phyloP scores from a whole-genome alignment of 1,140 invertebrate genomes.

The Prorops nasuta region DNA sequence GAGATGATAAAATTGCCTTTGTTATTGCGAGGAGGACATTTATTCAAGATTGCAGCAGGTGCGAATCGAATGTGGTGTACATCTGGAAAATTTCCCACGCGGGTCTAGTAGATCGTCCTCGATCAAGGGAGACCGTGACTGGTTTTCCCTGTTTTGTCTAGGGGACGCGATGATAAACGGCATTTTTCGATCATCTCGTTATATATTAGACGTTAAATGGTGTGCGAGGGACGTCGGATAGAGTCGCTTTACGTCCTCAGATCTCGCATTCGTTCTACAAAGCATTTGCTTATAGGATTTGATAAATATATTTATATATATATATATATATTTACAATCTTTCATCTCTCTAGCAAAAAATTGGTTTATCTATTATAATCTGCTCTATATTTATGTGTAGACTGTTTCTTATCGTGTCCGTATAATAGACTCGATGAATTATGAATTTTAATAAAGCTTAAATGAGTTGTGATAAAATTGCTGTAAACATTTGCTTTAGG shows the following conservation, averaged over 20 bases:
- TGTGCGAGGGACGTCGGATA: conserved; percentile 23
- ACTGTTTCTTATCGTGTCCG: no score
- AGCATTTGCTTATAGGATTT: not conserved
- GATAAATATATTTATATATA: not conserved
- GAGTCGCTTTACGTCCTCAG: not conserved
- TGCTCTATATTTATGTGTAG: no score
- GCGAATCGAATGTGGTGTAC: no score
- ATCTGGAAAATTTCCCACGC: no score
- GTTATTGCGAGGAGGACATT: no score
- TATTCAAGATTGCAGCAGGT: no score
- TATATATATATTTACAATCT: no score
- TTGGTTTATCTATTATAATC: not conserved
- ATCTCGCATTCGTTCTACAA: not conserved
- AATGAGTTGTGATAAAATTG: not conserved
- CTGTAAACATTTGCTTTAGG: not conserved
- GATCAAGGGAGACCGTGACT: no score
- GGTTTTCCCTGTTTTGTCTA: not conserved
- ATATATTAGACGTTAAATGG: conserved; percentile 23
- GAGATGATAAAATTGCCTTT: no score
- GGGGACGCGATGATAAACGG: conserved; percentile 13
- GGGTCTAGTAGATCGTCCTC: no score
- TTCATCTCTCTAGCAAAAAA: not conserved
- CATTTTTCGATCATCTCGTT: conserved; percentile 10
- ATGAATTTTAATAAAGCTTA: not conserved
- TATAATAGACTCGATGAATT: no score